Base-by-base conservation (phyloP, 2,888 invertebrate species). In the Epicampocera succincta region DNA sequence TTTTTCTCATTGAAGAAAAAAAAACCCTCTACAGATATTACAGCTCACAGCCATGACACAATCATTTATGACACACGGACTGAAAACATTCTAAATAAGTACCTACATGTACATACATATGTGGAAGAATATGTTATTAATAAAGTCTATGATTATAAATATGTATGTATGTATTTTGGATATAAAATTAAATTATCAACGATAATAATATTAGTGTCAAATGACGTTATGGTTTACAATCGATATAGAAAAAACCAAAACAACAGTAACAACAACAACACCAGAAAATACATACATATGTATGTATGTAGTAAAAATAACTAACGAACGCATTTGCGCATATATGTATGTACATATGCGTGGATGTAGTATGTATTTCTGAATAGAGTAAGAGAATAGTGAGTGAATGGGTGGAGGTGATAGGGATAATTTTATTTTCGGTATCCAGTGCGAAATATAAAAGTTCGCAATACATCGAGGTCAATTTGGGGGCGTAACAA, bases 401-500 rank as follows among this genome's bases (percentile, higher is more conserved):
- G 21, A 33, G 56, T 50, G 25, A n/a, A n/a, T n/a, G n/a, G n/a
- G n/a, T n/a, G 42, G 44, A 29, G 48, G 13, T 11, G 17, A 13
- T 33, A 46, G 17, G 8, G 13, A 46, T 25, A 44, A 33, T 61
- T 19, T 54, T 42, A 56, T 78, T 82, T 75, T 78, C 63, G 33
- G 78, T 82, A 82, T 82, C 44, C 66, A 77, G 50, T 77, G 69
- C 69, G 33, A 58, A 63, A 63, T 58, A 71, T n/a, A 33, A 38
- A n/a, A 17, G 46, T 58, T 56, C 40, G 21, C 19, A 56, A 11
- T 56, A 72, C 38, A 63, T 46, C 25, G 63, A 74, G 82, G 82
- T 82, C 82, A 82, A 71, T 66, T 60, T 61, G 82, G 82, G 81
- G 82, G 82, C 78, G 78, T 74, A 69, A 61, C 15, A 72, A 58